A percentile compares a stretch with the other conserved stretches of the same genome.
Evolutionary conservation across 2,113 vertebrate species (phyloP).

Genomic region (Columbina picui): DNA sequence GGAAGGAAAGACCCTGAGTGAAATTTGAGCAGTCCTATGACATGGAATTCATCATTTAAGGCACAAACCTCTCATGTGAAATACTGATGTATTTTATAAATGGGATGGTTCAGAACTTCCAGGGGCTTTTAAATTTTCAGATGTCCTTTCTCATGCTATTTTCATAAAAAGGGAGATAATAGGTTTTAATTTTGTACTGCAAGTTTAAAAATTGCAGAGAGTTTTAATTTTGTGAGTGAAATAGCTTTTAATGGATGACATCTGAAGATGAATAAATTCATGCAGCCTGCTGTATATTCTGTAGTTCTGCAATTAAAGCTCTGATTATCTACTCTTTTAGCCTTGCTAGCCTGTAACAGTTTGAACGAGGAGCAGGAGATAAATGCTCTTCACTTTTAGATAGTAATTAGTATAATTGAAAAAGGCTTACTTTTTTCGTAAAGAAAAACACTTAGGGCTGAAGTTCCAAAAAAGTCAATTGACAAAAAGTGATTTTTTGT

Average conservation of each 20-base stretch:
- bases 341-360: not conserved
- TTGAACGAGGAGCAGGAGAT: not conserved
- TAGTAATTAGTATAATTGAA: not conserved
- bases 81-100: not conserved
- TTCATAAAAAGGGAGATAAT: not conserved
- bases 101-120: not conserved
- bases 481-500: not conserved
- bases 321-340: not conserved
- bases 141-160: not conserved
- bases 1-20: not conserved
- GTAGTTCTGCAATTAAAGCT: not conserved
- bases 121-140: not conserved
- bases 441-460: not conserved
- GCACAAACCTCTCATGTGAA: not conserved
- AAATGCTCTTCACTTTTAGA: not conserved
- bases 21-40: not conserved
- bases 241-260: not conserved
- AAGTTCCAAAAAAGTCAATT: constrained; percentile 4
- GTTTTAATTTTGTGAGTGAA: not conserved
- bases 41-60: not conserved
- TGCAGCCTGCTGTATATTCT: not conserved
- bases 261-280: not conserved
- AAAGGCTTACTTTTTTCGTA: not conserved
- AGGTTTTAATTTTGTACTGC: not conserved
- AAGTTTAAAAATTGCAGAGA: not conserved